A percentile compares a stretch with the other conserved stretches of the same genome.
Conservation (phyloP, 1,140 invertebrate genomes). For the Adelges cooleyi region DNA sequence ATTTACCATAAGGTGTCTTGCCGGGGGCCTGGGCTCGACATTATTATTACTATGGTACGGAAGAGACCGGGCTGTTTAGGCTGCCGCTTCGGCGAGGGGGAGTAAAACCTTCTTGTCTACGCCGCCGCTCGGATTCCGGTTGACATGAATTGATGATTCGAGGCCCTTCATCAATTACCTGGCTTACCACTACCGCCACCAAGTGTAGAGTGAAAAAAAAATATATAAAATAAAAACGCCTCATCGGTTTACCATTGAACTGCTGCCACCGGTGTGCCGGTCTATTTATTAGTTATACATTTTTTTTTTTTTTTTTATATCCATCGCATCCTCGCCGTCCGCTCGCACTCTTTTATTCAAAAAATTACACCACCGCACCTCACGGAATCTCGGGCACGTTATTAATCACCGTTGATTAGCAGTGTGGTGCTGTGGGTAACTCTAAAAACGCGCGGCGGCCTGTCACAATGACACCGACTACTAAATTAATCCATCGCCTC, state of each 20-base stretch:
- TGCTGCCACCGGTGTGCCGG: constrained; percentile 4
- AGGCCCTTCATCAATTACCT: constrained; percentile 27
- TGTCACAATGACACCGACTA: constrained; percentile 23
- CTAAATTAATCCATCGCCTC: constrained; percentile 18
- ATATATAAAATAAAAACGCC: too few species aligned
- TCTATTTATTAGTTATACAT: constrained; percentile 21
- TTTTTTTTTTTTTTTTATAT: constrained; percentile 11
- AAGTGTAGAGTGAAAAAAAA: neutral
- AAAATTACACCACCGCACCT: neutral
- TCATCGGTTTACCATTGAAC: constrained; percentile 24
- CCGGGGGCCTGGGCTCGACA: neutral
- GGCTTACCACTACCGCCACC: constrained; percentile 1
- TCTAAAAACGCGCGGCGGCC: neutral
- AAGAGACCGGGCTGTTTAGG: neutral
- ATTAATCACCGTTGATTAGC: constrained; percentile 28
- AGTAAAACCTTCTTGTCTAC: constrained; percentile 23
- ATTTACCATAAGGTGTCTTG: constrained; percentile 17
- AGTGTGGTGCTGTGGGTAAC: neutral
- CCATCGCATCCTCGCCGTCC: neutral
- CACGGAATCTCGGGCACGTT: neutral
- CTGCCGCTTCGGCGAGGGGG: neutral
- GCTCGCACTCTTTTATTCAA: neutral
- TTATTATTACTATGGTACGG: neutral
- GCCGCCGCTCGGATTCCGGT: constrained; percentile 11
- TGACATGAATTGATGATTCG: constrained; percentile 26